Conservation (phyloP, 2,113 vertebrate species). For the Aldabrachelys gigantea region DNA sequence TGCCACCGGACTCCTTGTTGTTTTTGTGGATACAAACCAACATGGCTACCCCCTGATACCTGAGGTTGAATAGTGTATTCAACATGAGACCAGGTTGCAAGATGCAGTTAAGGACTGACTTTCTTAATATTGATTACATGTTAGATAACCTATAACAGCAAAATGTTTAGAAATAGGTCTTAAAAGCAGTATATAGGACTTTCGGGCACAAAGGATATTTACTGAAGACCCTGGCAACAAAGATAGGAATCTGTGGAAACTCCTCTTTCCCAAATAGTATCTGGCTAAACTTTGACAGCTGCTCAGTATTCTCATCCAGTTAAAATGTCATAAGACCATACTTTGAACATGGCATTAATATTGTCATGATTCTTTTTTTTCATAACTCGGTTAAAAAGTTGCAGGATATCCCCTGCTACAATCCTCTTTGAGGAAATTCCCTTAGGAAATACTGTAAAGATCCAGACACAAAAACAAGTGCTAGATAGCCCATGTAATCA, state of each 20-base stretch:
- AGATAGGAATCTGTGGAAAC: not conserved
- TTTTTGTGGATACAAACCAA: no score
- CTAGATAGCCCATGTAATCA: not conserved
- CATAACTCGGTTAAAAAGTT: not conserved
- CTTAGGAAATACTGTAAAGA: not conserved
- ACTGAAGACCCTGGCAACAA: not conserved
- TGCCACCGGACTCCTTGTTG: no score
- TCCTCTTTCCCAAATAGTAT: not conserved
- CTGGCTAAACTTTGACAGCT: not conserved
- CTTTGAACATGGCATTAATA: not conserved
- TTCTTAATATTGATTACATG: not conserved
- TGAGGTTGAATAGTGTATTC: not conserved
- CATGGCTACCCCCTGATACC: not conserved
- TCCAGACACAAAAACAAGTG: constrained; percentile 4
- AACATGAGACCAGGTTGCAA: not conserved
- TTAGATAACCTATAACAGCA: not conserved
- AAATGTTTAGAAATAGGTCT: not conserved
- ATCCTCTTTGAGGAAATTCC: not conserved
- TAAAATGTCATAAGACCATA: not conserved
- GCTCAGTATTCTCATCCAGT: not conserved
- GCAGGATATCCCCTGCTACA: not conserved
- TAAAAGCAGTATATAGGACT: not conserved
- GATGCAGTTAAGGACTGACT: not conserved
- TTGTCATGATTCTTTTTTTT: not conserved
- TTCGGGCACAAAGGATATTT: not conserved